Conservation (phyloP, 2,888 invertebrate species). For the Scaptodrosophila latifasciaeformis region DNA sequence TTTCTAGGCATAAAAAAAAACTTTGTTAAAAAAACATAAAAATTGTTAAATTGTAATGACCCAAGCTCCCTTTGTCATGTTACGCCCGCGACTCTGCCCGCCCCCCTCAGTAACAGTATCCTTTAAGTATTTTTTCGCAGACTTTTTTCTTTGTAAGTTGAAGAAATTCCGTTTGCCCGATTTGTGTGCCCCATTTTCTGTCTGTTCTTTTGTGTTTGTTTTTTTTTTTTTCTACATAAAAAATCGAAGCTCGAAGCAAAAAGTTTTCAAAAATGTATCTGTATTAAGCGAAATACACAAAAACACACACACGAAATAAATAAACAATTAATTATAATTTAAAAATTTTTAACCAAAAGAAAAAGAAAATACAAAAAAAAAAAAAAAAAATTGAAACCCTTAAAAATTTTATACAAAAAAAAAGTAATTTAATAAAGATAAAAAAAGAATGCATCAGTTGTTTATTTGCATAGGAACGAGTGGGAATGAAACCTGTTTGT, state of each 20-base stretch:
- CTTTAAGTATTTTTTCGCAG: constrained; percentile 52
- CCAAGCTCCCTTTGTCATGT: not conserved
- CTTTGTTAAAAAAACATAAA: constrained; percentile 50
- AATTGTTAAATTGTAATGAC: constrained; percentile 13
- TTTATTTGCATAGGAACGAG: no score
- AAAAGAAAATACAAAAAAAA: constrained; percentile 21
- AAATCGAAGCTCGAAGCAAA: constrained; percentile 49
- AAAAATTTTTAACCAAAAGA: constrained; percentile 19
- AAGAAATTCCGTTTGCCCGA: constrained; percentile 1
- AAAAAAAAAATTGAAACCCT: constrained; percentile 2
- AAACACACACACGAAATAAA: no score
- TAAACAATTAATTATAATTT: constrained; percentile 46
- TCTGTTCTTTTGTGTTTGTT: constrained; percentile 27
- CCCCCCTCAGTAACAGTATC: constrained; percentile 55
- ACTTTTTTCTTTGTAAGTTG: constrained; percentile 20
- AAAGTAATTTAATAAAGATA: constrained; percentile 22
- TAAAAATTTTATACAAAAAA: constrained; percentile 17
- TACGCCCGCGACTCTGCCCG: constrained; percentile 31
- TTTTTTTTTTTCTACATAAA: constrained; percentile 36
- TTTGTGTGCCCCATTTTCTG: constrained; percentile 5
- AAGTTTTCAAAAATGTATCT: constrained; percentile 47
- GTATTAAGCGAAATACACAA: constrained; percentile 59
- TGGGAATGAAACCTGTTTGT: no score
- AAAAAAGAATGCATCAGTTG: not conserved
- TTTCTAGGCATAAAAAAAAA: constrained; percentile 66